A percentile compares a stretch with the other conserved stretches of the same genome.
Evolutionary conservation across 2,113 vertebrate genomes (phyloP).

Genomic region (Paramormyrops kingsleyae): DNA sequence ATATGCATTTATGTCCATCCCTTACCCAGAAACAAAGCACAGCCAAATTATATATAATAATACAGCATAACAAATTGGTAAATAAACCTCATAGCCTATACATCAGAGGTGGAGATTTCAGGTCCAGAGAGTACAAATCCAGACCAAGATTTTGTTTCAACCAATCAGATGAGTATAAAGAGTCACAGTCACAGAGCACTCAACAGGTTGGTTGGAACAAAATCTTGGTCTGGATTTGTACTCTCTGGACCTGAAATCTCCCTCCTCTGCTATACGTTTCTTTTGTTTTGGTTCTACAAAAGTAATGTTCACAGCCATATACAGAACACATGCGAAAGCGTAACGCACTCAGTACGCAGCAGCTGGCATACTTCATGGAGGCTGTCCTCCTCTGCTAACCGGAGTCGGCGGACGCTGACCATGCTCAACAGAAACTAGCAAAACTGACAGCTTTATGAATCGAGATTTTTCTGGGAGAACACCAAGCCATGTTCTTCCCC

Average conservation of each 20-base stretch:
- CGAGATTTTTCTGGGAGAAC: background rate
- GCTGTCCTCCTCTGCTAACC: background rate
- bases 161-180: too few relatives aligned
- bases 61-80: conserved; percentile 19
- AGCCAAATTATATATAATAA: conserved; percentile 19
- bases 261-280: background rate
- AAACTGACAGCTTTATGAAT: background rate
- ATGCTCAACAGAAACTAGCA: background rate
- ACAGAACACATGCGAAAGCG: conserved; percentile 19
- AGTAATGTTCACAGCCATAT: conserved; percentile 22
- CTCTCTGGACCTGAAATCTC: background rate
- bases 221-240: too few relatives aligned
- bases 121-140: too few relatives aligned
- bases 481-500: background rate
- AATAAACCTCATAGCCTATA: conserved; percentile 9
- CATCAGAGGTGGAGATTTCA: too few relatives aligned
- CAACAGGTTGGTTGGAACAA: too few relatives aligned
- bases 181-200: too few relatives aligned
- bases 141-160: too few relatives aligned
- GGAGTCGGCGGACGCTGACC: background rate
- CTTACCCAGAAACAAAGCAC: conserved; percentile 25
- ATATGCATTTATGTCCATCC: conserved; percentile 4
- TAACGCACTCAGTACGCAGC: conserved; percentile 13
- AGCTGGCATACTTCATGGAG: background rate
- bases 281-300: conserved; percentile 21